Base-by-base conservation (phyloP, 2,888 invertebrate species). In the Diarsia brunnea region DNA sequence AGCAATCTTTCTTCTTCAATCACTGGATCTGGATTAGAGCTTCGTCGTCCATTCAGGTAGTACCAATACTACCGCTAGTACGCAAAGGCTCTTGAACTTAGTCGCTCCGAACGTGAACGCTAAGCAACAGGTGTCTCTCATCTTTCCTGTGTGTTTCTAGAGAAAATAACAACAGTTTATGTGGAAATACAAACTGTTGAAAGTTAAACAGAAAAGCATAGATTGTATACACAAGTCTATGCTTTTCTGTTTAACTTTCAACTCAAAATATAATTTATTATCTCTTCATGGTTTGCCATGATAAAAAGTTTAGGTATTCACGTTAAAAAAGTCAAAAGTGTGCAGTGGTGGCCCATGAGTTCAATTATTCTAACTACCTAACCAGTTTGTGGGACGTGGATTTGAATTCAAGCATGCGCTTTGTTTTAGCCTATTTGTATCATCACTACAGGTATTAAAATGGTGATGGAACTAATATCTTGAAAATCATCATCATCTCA, bases 91-190 rank as follows among this genome's bases (percentile, higher is more conserved):
- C 45, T 53, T 65, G n/a, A 63, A 73, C 60, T 84, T 84, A 84
- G 61, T 60, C 51, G 67, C 71, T 68, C 19, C 19, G 38, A 43
- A 68, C 53, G 43, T 74, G 60, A 71, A 66, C 79, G 4, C n/a
- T 31, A 16, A 73, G 77, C 87, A 84, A 84, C 84, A 84, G 69
- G 84, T 86, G 73, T 45, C 55, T 68, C 65, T 47, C 38, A 24
- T 69, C 43, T 12, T 58, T 66, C 7, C 12, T 47, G 7, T 49
- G 10, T 21, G 14, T 58, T 63, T 47, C 27, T 14, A 4, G 19
- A 12, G n/a, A 60, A 43, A 63, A 63, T 19, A n/a, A 0, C 43
- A 84, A 51, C 14, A 51, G 3, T 61, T 61, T 69, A 4, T 38
- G n/a, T 11, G 14, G 7, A 55, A 60, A 53, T 1, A 58, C 7